These are phyloP conservation scores for Rhorus exstirpatorius DNA, from an alignment of 2,888 invertebrate genomes.

Conservation along the genomic window DNA sequence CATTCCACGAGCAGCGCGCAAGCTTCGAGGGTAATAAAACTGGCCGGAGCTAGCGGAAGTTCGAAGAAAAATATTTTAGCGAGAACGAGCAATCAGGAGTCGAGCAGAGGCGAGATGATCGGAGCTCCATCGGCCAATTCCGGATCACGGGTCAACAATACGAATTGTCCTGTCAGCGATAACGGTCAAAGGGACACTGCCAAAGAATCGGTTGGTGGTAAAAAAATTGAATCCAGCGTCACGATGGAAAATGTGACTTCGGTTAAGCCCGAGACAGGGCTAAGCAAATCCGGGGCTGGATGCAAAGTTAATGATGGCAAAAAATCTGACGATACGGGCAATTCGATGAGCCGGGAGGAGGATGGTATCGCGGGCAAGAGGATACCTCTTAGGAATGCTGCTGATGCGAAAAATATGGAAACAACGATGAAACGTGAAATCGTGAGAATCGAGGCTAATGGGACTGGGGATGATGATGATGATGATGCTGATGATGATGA, in stretches of 20 bases:
- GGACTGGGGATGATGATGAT: too few species aligned
- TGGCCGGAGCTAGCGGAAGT: not conserved
- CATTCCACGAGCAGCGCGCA: not conserved
- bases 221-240: conserved; percentile 16
- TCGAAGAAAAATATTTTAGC: conserved; percentile 45
- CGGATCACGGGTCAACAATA: conserved; percentile 31
- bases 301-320: conserved; percentile 45
- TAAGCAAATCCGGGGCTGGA: too few species aligned
- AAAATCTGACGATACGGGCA: conserved; percentile 34
- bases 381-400: conserved; percentile 49
- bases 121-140: conserved; percentile 43
- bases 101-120: conserved; percentile 22
- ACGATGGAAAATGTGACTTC: conserved; percentile 14
- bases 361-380: conserved; percentile 9
- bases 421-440: not conserved
- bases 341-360: conserved; percentile 9
- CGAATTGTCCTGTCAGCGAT: conserved; percentile 5
- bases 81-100: conserved; percentile 24
- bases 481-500: conserved; percentile 40
- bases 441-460: too few species aligned
- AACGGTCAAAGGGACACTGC: conserved; percentile 6
- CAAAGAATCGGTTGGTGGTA: conserved; percentile 25
- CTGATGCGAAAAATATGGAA: conserved; percentile 32
- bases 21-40: conserved; percentile 41
- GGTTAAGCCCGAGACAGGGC: not conserved